Conservation (phyloP, 2,797 vertebrate species). For the Acipenser ruthenus region DNA sequence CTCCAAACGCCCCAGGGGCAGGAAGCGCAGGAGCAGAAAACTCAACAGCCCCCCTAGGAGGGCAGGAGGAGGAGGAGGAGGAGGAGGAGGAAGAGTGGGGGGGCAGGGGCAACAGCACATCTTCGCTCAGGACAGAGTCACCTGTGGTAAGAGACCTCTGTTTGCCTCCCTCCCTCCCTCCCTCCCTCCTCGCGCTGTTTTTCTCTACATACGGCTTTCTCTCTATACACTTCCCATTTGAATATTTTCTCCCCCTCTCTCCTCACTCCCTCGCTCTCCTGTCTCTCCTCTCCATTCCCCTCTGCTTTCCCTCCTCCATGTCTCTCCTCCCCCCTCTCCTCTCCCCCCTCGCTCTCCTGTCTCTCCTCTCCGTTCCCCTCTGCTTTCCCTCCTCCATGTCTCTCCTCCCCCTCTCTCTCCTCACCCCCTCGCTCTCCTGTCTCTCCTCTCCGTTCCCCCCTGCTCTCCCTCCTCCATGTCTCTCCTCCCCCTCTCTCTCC, state of each 20-base stretch:
- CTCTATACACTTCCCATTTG: conserved; percentile 6
- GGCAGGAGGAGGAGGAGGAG: conserved; percentile 30
- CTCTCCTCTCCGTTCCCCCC: conserved; percentile 1
- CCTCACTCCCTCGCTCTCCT: no score
- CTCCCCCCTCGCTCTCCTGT: conserved; percentile 18
- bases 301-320: no score
- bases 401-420: no score
- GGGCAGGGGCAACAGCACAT: conserved; percentile 15
- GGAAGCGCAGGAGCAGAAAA: conserved; percentile 6
- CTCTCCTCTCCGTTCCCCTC: no score
- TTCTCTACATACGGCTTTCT: no score
- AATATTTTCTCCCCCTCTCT: conserved; percentile 9
- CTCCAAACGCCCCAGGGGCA: conserved; percentile 25
- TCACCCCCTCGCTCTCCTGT: no score
- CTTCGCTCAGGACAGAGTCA: conserved; percentile 53
- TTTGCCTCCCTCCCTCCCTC: neutral
- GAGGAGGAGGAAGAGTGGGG: no score
- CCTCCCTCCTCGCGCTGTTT: neutral
- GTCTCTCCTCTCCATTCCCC: no score
- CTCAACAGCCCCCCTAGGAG: conserved; percentile 43
- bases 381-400: no score
- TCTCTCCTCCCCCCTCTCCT: no score
- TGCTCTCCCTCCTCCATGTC: conserved; percentile 19
- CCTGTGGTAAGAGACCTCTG: conserved; percentile 67
- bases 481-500: conserved; percentile 27